Evolutionary conservation across 2,888 invertebrate genomes (phyloP), one percentile per base, ranked within the genome.

Genomic region (Drosophila percnosoma): DNA sequence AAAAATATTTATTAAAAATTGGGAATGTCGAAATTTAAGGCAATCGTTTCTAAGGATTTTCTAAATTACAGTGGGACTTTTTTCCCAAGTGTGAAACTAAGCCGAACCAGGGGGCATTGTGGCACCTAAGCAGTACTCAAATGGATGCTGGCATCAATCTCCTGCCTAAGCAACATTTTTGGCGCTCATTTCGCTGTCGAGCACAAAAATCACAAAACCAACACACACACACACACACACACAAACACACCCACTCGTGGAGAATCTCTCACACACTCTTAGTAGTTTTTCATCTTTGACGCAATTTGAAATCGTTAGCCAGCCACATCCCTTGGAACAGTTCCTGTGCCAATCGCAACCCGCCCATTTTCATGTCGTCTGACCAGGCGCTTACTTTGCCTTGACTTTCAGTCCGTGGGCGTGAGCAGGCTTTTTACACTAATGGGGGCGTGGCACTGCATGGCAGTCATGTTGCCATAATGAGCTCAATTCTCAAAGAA

Each of bases 401-500:
- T 72, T 73, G 73, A 63, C 89, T 88, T 66, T 55, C 62, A 49
- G 60, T 31, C 67, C 18, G 51, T 62, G 80, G 86, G 86, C 90
- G 78, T 83, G 70, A 58, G 75, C 77, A 45, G 76, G 76, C 75
- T 82, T 90, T 84, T 87, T 85, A 78, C 89, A 87, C 90, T 85
- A 90, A 85, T 85, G 88, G 90, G 85, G 87, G 88, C 91, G 91
- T 90, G 83, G 88, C 57, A 45, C 48, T 48, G 38, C 45, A 45
- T 68, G 79, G 61, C 68, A 74, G 76, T 77, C 74, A 70, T 89
- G 85, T 82, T 87, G 87, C 87, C 87, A 77, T 88, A 88, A 88
- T 91, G 88, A 91, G 88, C 90, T 87, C 82, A 87, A 87, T 91
- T 91, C 89, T 88, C 90, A 76, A 83, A 82, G 90, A 88, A 88